Base-by-base conservation (phyloP, 64 coral and sea anemone species). In the Orbicella faveolata region DNA sequence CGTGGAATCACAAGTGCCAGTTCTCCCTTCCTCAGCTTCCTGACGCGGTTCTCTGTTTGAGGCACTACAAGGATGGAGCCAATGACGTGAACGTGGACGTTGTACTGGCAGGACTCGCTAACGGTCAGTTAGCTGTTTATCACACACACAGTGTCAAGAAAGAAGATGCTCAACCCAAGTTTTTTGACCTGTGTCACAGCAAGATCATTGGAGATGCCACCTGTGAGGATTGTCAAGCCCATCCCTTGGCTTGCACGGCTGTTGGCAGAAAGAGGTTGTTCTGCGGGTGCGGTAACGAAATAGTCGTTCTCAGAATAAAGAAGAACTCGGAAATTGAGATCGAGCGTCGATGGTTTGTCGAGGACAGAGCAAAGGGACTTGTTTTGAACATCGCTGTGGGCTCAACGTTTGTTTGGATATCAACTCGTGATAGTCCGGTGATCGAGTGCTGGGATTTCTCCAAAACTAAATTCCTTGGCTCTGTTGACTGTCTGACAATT, bases 321-420 rank as follows among this genome's bases (percentile, higher is more conserved):
- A 34, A 88, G 39, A 33, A 63, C 4, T 37, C 30, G 5, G 64
- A 78, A 37, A 57, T 88, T 21, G 90, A 93, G 21, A 39, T 98
- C 14, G 93, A 98, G 88, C 88, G 91, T 59, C 89, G 88, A 19
- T 93, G 88, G 95, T 75, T 84, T 4, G 91, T 88, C 9, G 75
- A 92, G 25, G 94, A 96, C 78, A 53, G 26, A 17, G 64, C 67
- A 14, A 79, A 80, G 54, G 88, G 89, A 41, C 87, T 95, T n/a
- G 97, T 99, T 17, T 82, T 90, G 4, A 96, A 96, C 76, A 96
- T 99, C 73, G 90, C 91, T 18, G 94, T 96, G 44, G 91, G 89
- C 7, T 64, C 63, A 0, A 37, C 73, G 30, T 83, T 82, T 15
- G 87, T 96, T 61, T 99, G 97, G 97, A 93, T 86, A 21, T 93